These are phyloP conservation scores for Sterrhoptilus dennistouni DNA, from an alignment of 2,113 vertebrate genomes.

Conservation along the genomic window DNA sequence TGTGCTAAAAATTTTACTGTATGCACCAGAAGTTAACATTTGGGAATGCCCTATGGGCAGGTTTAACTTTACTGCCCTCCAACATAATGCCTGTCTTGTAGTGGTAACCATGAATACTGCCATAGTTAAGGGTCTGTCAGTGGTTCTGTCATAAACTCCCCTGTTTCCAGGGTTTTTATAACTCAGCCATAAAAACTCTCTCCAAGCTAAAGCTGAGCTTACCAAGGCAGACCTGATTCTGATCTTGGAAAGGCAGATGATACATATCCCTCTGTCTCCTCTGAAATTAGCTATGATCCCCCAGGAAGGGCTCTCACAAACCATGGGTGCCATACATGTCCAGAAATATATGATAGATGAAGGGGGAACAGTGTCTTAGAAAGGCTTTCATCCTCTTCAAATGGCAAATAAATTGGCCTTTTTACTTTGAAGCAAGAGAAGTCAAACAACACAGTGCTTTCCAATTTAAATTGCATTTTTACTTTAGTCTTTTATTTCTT, in stretches of 20 bases:
- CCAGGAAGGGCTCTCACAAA: constrained; percentile 21
- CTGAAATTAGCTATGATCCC: constrained; percentile 22
- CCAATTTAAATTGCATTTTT: constrained; percentile 62
- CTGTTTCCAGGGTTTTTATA: constrained; percentile 35
- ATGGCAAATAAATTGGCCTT: constrained; percentile 53
- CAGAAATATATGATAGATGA: constrained; percentile 7
- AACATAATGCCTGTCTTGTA: constrained; percentile 49
- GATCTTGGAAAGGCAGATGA: constrained; percentile 25
- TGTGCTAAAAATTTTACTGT: constrained; percentile 43
- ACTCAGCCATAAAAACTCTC: constrained; percentile 33
- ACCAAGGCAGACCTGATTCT: constrained; percentile 44
- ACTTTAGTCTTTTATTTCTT: constrained; percentile 45
- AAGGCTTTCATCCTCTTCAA: constrained; percentile 52
- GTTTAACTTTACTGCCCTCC: constrained; percentile 64
- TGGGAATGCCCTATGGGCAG: constrained; percentile 37
- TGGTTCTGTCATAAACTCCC: constrained; percentile 63
- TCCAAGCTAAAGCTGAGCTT: constrained; percentile 47
- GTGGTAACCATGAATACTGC: constrained; percentile 62
- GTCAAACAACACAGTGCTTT: constrained; percentile 42
- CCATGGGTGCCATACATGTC: constrained; percentile 4
- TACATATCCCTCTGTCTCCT: not conserved
- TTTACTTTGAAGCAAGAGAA: constrained; percentile 40
- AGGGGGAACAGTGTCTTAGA: not conserved
- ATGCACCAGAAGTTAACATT: constrained; percentile 23
- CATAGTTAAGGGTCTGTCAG: constrained; percentile 47